Evolutionary conservation across 2,888 invertebrate species (phyloP), one percentile per base, ranked within the genome.

Genomic region (Thelaira solivaga): DNA sequence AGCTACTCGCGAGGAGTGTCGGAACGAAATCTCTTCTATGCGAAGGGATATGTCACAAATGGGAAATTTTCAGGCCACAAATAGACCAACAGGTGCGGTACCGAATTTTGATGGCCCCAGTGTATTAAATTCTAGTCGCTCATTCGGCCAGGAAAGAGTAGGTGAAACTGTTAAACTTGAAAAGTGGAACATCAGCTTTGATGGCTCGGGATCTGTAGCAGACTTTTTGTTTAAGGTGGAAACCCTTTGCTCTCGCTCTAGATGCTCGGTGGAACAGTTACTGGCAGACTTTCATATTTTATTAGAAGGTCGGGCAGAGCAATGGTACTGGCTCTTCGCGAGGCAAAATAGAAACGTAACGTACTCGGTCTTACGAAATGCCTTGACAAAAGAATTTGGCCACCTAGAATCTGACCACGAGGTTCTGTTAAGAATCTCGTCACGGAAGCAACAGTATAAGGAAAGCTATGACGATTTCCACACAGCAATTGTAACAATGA

Each of bases 271-370:
- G 6, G 61, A 61, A 13, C 51, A 43, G 13, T 24, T 71, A 11
- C 22, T 71, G 13, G 41, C 49, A 2, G 57, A 65, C 31, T 73
- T 65, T 22, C 73, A 57, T 4, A 16, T 65, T 7, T 29, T 65
- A 7, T 10, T 73, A 2, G 57, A 16, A 29, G 65, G 49, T 29
- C 57, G 43, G 10, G 65, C 65, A 2, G 65, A 73, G 16, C 45
- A 49, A 7, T 65, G 73, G 73, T 73, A 65, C 26, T 73, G 73
- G 73, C 24, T 59, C 0, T 73, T 73, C 31, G 26, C 45, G n/a
- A 65, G 43, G 41, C 65, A 65, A 13, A 73, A 57, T n/a, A 16
- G 16, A 13, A 13, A 47, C 8, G 20, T 39, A 10, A 59, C 47
- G 2, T 65, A 49, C n/a, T 8, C 41, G 0, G 41, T 18, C 20